Evolutionary conservation across 1,140 invertebrate genomes (phyloP), one percentile per base, ranked within the genome.

Genomic region (Leptinotarsa undecemlineata): DNA sequence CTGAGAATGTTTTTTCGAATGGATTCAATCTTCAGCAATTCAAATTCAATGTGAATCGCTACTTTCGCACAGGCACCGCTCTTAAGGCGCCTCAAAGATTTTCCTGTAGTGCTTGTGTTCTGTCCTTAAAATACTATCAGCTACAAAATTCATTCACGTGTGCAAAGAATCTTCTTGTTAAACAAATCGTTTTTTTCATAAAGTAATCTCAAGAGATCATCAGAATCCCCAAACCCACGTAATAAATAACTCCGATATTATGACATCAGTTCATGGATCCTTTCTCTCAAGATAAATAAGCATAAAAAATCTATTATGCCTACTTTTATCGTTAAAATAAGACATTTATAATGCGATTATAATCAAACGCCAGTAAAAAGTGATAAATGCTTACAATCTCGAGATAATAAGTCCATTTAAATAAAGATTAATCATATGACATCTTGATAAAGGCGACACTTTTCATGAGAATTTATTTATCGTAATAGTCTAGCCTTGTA

Each of bases 291-390:
- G 51, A 57, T 57, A 14, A 57, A 57, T 57, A 0, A 57, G 51
- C 51, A 57, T 57, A 57, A 5, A 26, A 57, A 57, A 57, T 57
- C 51, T 57, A 57, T 57, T 57, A 57, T 57, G 51, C 2, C 51
- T 19, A 57, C 51, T 57, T 57, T 57, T 57, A 19, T 64, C 21
- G 21, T 20, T 23, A 26, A 20, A 64, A 64, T 64, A 26, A 64
- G 23, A 64, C 62, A 64, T 64, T 64, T 64, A 64, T 64, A 64
- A 64, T 23, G 23, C 20, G 62, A 64, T 64, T 64, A 64, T 15
- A 64, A 64, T 64, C 62, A 23, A 64, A 64, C 20, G 14, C 23
- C 23, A 17, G 62, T 64, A 64, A 26, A 57, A 64, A 64, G 62
- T 64, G 62, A 64, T 64, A 64, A 64, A 64, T 64, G 62, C 6